Evolutionary conservation across 2,797 vertebrate genomes (phyloP).

Genomic region (Hippopotamyrus pictus): DNA sequence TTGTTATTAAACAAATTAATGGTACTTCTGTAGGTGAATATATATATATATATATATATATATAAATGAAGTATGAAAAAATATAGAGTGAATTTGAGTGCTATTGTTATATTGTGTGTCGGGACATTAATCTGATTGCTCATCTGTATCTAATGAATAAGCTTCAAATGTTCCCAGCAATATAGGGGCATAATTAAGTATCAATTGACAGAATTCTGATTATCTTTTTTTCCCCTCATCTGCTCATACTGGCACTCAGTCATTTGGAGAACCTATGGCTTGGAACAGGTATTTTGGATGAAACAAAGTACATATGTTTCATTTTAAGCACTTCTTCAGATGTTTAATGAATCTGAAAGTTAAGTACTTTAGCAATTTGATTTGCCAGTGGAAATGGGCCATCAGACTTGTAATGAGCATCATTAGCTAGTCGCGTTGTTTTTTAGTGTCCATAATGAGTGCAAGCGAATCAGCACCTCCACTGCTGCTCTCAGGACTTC

Average conservation of each 20-base stretch:
- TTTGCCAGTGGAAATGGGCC: slow-evolving; percentile 52
- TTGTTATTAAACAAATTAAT: background rate
- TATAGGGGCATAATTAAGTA: background rate
- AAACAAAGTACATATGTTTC: slow-evolving; percentile 44
- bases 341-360: slow-evolving; percentile 50
- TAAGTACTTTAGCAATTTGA: slow-evolving; percentile 39
- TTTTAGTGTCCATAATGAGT: slow-evolving; percentile 10
- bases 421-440: slow-evolving; percentile 41
- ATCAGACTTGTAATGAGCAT: slow-evolving; percentile 45
- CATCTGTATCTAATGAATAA: background rate
- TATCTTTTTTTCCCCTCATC: slow-evolving; percentile 21
- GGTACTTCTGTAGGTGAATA: background rate
- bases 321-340: slow-evolving; percentile 44
- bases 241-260: slow-evolving; percentile 32
- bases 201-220: background rate
- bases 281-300: slow-evolving; percentile 50
- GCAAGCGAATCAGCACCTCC: background rate
- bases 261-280: slow-evolving; percentile 39
- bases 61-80: background rate
- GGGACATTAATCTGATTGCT: background rate
- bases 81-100: background rate
- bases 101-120: background rate
- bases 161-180: background rate
- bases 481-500: background rate
- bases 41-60: background rate